Percentiles rank a stretch among this genome's conserved stretches.
phyloP scores from a whole-genome alignment of 2,113 vertebrate genomes.

The Clarias macrocephalus region DNA sequence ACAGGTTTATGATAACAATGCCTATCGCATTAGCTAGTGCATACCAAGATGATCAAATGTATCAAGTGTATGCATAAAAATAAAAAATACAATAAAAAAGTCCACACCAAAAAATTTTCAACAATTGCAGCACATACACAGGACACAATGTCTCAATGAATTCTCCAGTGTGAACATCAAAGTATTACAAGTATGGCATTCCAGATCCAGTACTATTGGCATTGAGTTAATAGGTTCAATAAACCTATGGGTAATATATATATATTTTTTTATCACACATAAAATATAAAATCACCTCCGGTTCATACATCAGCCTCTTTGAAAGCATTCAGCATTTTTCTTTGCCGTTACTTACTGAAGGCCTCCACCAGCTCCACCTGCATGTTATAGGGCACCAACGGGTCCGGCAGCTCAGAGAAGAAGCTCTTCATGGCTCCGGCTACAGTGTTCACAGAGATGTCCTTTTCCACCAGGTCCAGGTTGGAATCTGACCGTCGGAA shows the following conservation, averaged over 20 bases:
- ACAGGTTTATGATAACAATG: not conserved
- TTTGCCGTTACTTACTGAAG: constrained; percentile 81
- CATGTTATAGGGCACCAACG: constrained; percentile 89
- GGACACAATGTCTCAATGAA: not conserved
- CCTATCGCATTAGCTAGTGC: not conserved
- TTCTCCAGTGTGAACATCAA: not conserved
- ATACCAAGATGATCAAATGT: not conserved
- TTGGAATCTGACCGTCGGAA: constrained; percentile 73
- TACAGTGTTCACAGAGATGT: constrained; percentile 91
- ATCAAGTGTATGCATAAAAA: no score
- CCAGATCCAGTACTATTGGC: not conserved
- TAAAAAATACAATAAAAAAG: not conserved
- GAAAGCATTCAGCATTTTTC: not conserved
- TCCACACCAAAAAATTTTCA: not conserved
- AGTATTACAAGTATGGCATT: not conserved
- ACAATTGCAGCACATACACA: not conserved
- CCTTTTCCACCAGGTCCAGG: constrained; percentile 91
- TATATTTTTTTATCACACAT: not conserved
- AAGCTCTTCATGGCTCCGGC: constrained; percentile 96
- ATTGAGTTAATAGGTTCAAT: not conserved
- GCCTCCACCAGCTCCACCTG: constrained; percentile 91
- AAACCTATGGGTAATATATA: no score
- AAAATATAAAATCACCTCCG: not conserved
- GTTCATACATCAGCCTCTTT: not conserved
- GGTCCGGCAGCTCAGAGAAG: constrained; percentile 92